phyloP scores from a whole-genome alignment of 2,113 vertebrate species.

The Coregonus clupeaformis region DNA sequence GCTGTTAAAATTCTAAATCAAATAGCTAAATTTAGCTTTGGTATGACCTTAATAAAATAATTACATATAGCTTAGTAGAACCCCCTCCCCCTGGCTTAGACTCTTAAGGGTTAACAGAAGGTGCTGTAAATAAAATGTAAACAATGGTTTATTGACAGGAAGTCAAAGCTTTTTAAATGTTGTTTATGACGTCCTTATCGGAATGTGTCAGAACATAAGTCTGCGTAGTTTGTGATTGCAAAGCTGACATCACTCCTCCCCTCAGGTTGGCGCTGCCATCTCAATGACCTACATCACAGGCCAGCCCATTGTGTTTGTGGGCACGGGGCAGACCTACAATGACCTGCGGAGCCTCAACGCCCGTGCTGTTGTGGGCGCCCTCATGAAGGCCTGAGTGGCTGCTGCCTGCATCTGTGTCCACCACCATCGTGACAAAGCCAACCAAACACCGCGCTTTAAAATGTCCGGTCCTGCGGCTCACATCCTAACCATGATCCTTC shows the following conservation, averaged over 20 bases:
- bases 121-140: too few species aligned
- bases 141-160: neutral
- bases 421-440: slow-evolving; percentile 30
- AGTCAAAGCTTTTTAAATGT: slow-evolving; percentile 1
- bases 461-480: slow-evolving; percentile 39
- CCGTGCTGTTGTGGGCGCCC: slow-evolving; percentile 92
- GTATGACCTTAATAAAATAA: too few species aligned
- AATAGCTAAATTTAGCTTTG: too few species aligned
- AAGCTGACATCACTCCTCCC: slow-evolving; percentile 17
- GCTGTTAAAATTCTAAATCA: too few species aligned
- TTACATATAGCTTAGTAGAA: too few species aligned
- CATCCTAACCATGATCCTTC: slow-evolving; percentile 10
- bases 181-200: neutral
- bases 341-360: slow-evolving; percentile 97
- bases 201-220: neutral
- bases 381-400: slow-evolving; percentile 90
- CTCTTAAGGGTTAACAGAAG: too few species aligned
- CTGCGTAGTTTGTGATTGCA: slow-evolving; percentile 3
- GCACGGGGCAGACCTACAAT: slow-evolving; percentile 97
- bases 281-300: slow-evolving; percentile 99
- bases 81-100: too few species aligned
- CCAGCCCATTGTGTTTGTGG: slow-evolving; percentile 97
- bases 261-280: slow-evolving; percentile 94
- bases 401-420: slow-evolving; percentile 30
- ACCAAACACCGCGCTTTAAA: slow-evolving; percentile 24